Base-by-base conservation (phyloP, 2,797 vertebrate genomes). In the Botia kubotai region DNA sequence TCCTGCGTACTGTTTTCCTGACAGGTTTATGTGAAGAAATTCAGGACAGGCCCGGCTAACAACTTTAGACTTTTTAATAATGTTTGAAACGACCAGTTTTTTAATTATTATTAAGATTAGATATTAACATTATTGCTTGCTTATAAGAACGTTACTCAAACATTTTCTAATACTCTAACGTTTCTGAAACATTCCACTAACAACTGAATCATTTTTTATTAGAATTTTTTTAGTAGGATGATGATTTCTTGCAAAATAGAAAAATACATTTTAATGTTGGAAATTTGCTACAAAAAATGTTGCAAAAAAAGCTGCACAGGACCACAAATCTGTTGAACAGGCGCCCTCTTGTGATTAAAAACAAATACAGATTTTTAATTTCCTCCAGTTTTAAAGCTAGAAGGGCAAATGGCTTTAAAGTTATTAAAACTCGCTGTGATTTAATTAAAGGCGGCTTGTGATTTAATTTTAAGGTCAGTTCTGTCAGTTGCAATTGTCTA, bases 291-390 rank as follows among this genome's bases (percentile, higher is more conserved):
- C 12, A 12, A 60, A 26, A 23, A 62, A 63, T 1, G 13, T 2
- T 13, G 14, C 11, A 58, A 58, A 11, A 11, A 4, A 21, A 4
- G 1, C 21, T 21, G 0, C 3, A 12, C 10, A 52, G 7, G 12
- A 1, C 4, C 5, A 2, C 10, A 63, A 71, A 63, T 52, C 29
- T 65, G 62, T 52, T 70, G 19, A 52, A 11, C 6, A 23, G 60
- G 57, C 57, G 46, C 77, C 77, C 69, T 72, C 77, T 72, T 53
- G 77, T 29, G 36, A 58, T 79, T 2, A 71, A 16, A 23, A 3
- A 63, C 43, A 36, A 4, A 3, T 23, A 33, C 13, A 53, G 13
- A 14, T 3, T 23, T 50, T 62, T 16, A 0, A n/a, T n/a, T 57
- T 21, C 23, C 58, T 50, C 23, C 5, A 8, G 1, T 23, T 23